Evolutionary conservation across 64 coral and sea anemone species (phyloP), one percentile per base, ranked within the genome.

Genomic region (Stylophora pistillata): DNA sequence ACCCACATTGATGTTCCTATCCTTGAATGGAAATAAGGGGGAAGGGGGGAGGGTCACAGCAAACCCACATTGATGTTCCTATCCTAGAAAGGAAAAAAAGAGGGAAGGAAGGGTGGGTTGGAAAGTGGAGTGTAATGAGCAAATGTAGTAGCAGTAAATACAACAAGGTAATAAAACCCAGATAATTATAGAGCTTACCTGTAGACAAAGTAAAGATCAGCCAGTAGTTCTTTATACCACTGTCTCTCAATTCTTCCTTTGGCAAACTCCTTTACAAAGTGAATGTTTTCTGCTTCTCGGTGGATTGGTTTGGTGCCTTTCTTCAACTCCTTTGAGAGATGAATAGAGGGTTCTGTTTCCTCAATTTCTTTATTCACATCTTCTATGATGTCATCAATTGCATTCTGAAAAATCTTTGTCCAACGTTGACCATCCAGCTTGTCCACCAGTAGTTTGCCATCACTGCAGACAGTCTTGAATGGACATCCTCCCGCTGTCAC

Each of bases 401-500:
- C 75, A 16, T 47, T 76, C 85, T 95, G 74, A 0, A 92, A 55
- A 29, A 95, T 87, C 87, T 95, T 80, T 4, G 89, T 98, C 89
- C 96, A 95, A 31, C 89, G 78, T 59, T 74, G 71, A 47, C 85
- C 82, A 71, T 98, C 93, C 15, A 98, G 58, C 76, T 92, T 92
- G 58, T 89, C 96, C 86, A 98, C 29, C 61, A 98, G 77, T 20
- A 90, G 96, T 59, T 93, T 91, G 80, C 96, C 96, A 77, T 98
- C 96, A 87, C 96, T 98, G 57, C 96, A 98, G 66, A 98, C 73
- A 16, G 96, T 98, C 76, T 95, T 98, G 59, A 98, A 98, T 74
- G 96, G 96, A 75, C 96, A 98, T 47, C 96, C 93, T 65, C 89
- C 76, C 68, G 90, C 77, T 20, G 79, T 91, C 12, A 55, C 81